These are phyloP conservation scores for Ridgeia piscesae DNA, from an alignment of 1,140 invertebrate species.

Conservation along the genomic window DNA sequence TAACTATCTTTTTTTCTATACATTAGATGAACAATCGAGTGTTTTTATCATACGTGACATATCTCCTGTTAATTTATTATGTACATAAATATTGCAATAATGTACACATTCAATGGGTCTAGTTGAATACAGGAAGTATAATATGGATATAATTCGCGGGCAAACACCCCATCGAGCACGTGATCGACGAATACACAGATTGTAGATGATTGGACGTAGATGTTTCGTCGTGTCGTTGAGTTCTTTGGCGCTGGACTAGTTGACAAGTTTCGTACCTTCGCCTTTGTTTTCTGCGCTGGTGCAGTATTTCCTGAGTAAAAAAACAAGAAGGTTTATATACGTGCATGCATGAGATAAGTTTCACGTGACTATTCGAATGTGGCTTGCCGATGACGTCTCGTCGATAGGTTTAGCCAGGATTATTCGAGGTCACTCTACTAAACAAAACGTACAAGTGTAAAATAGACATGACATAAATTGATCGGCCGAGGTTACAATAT, in stretches of 20 bases:
- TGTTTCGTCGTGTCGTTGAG: not conserved
- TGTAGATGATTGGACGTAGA: not conserved
- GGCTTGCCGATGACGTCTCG: not conserved
- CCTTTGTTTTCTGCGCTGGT: not conserved
- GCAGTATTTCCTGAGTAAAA: not conserved
- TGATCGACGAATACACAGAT: not conserved
- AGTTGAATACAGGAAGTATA: not conserved
- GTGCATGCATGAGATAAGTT: not conserved
- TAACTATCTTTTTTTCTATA: no score
- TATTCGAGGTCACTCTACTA: no score
- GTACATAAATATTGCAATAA: not conserved
- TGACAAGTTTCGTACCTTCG: not conserved
- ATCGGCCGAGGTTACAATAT: no score
- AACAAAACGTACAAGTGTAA: no score
- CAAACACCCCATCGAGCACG: not conserved
- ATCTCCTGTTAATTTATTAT: not conserved
- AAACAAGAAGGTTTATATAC: not conserved
- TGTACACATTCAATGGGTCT: not conserved
- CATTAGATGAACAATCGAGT: no score
- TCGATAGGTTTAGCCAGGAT: no score
- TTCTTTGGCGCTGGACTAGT: not conserved
- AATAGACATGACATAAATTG: no score
- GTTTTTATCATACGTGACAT: no score
- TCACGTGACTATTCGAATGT: not conserved
- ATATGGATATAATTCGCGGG: not conserved